Evolutionary conservation across 1,140 invertebrate genomes (phyloP).

Genomic region (Achroia grisella): DNA sequence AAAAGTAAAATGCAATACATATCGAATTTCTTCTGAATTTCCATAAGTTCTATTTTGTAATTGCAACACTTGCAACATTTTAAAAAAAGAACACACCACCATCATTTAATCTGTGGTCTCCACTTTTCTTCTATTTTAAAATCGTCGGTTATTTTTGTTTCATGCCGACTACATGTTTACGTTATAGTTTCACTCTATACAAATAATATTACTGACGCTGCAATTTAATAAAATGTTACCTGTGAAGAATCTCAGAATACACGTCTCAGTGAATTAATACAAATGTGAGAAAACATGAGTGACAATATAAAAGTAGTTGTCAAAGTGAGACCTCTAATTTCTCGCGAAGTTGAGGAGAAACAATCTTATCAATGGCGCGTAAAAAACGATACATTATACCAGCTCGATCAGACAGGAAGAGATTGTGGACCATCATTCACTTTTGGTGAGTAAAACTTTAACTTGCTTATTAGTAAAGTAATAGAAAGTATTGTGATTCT

Average conservation of each 20-base stretch:
- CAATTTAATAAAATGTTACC: conserved; percentile 5
- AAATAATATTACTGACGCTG: background rate
- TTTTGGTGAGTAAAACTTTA: conserved; percentile 59
- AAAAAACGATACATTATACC: conserved; percentile 75
- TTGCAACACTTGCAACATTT: too few relatives aligned
- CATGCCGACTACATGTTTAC: conserved; percentile 6
- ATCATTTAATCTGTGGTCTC: background rate
- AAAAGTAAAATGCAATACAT: too few relatives aligned
- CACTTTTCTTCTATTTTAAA: conserved; percentile 13
- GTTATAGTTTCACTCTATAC: too few relatives aligned
- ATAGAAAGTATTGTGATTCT: conserved; percentile 13
- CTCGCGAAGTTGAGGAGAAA: conserved; percentile 77
- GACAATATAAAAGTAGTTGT: conserved; percentile 84
- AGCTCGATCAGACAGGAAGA: conserved; percentile 72
- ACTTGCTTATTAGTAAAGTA: conserved; percentile 9
- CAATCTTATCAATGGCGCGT: conserved; percentile 77
- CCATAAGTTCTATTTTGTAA: too few relatives aligned
- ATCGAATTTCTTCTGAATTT: too few relatives aligned
- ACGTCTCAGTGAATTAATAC: background rate
- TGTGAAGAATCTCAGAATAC: background rate
- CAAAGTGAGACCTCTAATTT: conserved; percentile 81
- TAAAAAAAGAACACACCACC: background rate
- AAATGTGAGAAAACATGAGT: conserved; percentile 43
- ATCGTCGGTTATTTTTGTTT: conserved; percentile 47
- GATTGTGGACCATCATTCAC: conserved; percentile 43